Evolutionary conservation across 2,797 vertebrate species (phyloP).

Genomic region (Vespertilio murinus): DNA sequence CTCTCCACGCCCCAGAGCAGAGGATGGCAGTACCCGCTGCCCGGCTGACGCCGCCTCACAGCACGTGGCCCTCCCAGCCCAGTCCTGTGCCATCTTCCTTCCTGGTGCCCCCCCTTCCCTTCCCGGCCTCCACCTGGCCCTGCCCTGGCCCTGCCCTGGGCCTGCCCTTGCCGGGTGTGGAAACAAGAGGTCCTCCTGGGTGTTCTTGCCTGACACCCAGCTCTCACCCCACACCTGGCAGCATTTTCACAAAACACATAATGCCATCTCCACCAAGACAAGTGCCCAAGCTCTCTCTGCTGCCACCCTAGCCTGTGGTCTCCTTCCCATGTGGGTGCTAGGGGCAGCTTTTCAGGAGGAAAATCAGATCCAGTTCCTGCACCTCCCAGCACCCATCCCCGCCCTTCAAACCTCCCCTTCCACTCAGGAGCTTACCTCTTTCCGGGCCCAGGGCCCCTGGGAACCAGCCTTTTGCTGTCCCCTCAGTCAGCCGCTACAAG

Average conservation of each 20-base stretch:
- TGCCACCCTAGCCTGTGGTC: neutral
- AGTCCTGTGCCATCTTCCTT: no score
- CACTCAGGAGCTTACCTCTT: neutral
- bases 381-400: neutral
- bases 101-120: neutral
- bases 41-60: no score
- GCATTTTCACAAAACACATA: neutral
- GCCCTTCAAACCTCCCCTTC: neutral
- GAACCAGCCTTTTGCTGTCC: neutral
- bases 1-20: neutral
- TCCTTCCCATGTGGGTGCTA: neutral
- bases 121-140: neutral
- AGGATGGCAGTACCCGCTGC: no score
- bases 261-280: neutral
- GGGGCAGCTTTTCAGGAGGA: neutral
- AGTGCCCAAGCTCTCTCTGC: neutral
- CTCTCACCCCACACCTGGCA: fast-evolving
- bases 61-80: fast-evolving
- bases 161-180: neutral
- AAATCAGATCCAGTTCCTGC: no score
- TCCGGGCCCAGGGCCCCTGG: neutral
- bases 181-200: neutral
- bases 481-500: neutral
- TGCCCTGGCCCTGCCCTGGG: no score
- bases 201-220: neutral